phyloP scores from a whole-genome alignment of 2,888 invertebrate genomes.

The Teleogryllus oceanicus region DNA sequence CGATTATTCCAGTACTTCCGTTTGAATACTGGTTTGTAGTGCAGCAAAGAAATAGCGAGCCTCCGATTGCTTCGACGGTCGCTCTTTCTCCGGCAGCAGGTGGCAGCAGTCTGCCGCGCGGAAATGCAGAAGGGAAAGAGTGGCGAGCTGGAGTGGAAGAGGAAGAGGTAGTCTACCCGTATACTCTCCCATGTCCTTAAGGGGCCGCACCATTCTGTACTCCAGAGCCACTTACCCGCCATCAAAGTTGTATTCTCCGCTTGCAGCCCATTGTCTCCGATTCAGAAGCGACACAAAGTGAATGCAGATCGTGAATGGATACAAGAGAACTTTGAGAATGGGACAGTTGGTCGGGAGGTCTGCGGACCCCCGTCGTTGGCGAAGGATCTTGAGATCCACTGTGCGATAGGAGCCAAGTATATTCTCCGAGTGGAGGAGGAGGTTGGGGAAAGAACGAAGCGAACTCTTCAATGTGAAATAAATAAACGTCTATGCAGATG shows the following conservation, averaged over 20 bases:
- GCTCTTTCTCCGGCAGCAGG: background rate
- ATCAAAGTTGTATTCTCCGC: background rate
- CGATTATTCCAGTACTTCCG: too few species aligned
- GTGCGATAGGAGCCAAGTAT: background rate
- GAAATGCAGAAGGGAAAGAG: background rate
- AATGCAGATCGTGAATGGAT: background rate
- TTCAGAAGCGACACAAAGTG: background rate
- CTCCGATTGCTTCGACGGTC: too few species aligned
- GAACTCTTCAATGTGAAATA: too few species aligned
- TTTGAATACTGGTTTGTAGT: too few species aligned
- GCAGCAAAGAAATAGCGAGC: too few species aligned
- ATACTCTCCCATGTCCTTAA: background rate
- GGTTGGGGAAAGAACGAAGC: too few species aligned
- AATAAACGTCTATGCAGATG: too few species aligned
- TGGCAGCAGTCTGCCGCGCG: background rate
- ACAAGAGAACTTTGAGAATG: background rate
- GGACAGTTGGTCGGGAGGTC: constrained; percentile 1
- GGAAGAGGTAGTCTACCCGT: background rate
- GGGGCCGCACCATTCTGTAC: background rate
- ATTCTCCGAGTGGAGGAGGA: background rate
- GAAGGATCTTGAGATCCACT: background rate
- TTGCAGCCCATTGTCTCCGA: background rate
- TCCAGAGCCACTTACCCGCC: background rate
- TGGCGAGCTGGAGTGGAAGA: background rate
- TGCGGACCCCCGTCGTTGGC: background rate